These are phyloP conservation scores for Pteruthius melanotis DNA, from an alignment of 2,113 vertebrate genomes.

Conservation along the genomic window DNA sequence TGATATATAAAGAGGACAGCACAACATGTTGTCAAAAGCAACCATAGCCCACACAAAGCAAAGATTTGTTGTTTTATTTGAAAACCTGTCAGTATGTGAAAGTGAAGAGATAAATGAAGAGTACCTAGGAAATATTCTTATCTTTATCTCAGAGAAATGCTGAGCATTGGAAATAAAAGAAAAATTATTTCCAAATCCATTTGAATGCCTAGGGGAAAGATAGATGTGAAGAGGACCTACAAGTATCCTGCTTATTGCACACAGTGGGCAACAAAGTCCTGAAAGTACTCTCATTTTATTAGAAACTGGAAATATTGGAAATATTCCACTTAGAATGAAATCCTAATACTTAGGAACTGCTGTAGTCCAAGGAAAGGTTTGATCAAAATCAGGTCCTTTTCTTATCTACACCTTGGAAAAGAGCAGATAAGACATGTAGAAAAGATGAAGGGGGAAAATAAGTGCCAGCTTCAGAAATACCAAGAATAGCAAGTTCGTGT, in stretches of 20 bases:
- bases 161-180: background rate
- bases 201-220: background rate
- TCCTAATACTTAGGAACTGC: background rate
- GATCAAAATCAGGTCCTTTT: background rate
- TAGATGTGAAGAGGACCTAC: background rate
- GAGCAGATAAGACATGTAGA: background rate
- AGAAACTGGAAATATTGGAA: background rate
- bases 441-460: background rate
- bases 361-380: background rate
- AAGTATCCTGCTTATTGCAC: background rate
- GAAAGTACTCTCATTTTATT: background rate
- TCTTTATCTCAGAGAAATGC: background rate
- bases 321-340: background rate
- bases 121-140: background rate
- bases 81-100: background rate
- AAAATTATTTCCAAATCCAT: background rate
- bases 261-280: background rate
- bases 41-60: background rate
- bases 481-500: background rate
- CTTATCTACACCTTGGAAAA: background rate
- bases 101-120: background rate
- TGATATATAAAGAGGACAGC: slow-evolving; percentile 14
- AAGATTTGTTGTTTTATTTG: slow-evolving; percentile 16
- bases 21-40: slow-evolving; percentile 10
- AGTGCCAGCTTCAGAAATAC: background rate